phyloP scores from a whole-genome alignment of 2,797 vertebrate genomes.

The Borostomias antarcticus region DNA sequence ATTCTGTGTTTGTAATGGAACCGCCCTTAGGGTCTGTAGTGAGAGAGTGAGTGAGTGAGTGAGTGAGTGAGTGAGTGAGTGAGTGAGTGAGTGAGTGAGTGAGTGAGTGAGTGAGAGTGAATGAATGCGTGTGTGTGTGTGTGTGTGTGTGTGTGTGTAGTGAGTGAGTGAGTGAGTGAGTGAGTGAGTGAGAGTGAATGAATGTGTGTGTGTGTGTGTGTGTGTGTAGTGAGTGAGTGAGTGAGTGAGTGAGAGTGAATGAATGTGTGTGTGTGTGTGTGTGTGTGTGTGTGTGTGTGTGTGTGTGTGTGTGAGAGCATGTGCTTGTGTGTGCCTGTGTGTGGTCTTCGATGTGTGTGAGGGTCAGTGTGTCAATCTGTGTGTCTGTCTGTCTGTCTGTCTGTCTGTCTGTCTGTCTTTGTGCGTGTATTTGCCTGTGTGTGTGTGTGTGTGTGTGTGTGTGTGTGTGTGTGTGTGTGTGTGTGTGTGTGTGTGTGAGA shows the following conservation, averaged over 20 bases:
- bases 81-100: neutral
- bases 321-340: too few relatives aligned
- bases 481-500: constrained; percentile 19
- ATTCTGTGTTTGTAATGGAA: constrained; percentile 54
- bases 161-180: neutral
- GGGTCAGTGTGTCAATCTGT: too few relatives aligned
- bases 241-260: too few relatives aligned
- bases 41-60: constrained; percentile 6
- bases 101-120: too few relatives aligned
- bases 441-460: neutral
- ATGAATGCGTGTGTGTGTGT: neutral
- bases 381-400: neutral
- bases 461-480: constrained; percentile 10
- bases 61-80: neutral
- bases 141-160: neutral
- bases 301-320: constrained; percentile 3
- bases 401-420: constrained; percentile 21
- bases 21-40: constrained; percentile 43
- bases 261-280: neutral
- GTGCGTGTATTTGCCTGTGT: constrained; percentile 10
- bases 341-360: too few relatives aligned
- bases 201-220: too few relatives aligned
- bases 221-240: too few relatives aligned
- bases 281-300: neutral
- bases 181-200: too few relatives aligned